These are phyloP conservation scores for Drosophila ohnishii DNA, from an alignment of 1,140 invertebrate genomes.

Conservation along the genomic window DNA sequence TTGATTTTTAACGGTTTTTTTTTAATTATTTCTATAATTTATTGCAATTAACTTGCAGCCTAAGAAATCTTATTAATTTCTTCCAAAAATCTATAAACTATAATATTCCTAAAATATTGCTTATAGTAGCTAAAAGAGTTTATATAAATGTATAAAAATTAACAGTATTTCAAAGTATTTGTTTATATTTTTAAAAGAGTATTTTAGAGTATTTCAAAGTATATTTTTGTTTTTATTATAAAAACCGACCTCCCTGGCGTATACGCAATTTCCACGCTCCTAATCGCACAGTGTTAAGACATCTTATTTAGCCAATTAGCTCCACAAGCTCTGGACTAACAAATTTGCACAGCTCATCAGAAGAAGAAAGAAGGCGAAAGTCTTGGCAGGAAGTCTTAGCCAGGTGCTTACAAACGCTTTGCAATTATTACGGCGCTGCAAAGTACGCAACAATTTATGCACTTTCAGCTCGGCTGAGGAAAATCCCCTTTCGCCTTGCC, in stretches of 20 bases:
- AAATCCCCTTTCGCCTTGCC: constrained; percentile 7
- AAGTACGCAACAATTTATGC: constrained; percentile 72
- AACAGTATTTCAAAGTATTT: no score
- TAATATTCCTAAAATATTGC: no score
- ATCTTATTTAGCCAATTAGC: constrained; percentile 73
- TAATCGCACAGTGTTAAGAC: constrained; percentile 42
- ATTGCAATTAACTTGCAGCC: no score
- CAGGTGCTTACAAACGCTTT: constrained; percentile 70
- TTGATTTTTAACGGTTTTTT: no score
- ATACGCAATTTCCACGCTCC: constrained; percentile 47
- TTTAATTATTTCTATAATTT: no score
- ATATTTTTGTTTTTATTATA: not conserved
- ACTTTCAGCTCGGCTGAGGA: constrained; percentile 35
- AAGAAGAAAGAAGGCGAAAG: not conserved
- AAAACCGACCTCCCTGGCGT: constrained; percentile 22
- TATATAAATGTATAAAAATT: no score
- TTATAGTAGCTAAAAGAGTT: no score
- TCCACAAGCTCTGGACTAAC: constrained; percentile 15
- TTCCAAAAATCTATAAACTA: no score
- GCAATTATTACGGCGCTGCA: constrained; percentile 70
- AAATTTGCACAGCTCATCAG: constrained; percentile 62
- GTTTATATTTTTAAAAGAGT: not conserved
- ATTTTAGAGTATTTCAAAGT: not conserved
- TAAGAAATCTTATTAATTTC: no score
- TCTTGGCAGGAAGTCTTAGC: constrained; percentile 51